Conservation (phyloP, 1,140 invertebrate species). For the Zaprionus kolodkinae region DNA sequence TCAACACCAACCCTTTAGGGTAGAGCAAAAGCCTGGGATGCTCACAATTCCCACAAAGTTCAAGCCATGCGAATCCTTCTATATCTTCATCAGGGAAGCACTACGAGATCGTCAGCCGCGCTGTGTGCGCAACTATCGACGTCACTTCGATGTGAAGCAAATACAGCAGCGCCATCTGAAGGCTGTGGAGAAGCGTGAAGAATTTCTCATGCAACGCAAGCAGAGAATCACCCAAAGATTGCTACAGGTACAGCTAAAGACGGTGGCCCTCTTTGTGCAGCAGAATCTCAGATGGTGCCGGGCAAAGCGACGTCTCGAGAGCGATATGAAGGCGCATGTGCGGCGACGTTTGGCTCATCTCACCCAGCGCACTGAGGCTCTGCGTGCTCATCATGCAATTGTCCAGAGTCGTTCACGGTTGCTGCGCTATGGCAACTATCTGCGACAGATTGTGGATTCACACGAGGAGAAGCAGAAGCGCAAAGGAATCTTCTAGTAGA, state of each 20-base stretch:
- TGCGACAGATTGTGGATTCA: slow-evolving; percentile 25
- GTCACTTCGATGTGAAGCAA: background rate
- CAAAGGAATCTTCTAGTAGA: slow-evolving; percentile 29
- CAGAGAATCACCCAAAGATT: background rate
- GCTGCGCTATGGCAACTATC: slow-evolving; percentile 31
- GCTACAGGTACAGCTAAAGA: slow-evolving; percentile 14
- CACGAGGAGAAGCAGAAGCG: slow-evolving; percentile 31
- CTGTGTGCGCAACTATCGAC: slow-evolving; percentile 9
- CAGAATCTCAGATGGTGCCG: background rate
- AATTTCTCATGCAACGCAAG: slow-evolving; percentile 11
- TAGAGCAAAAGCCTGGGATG: background rate
- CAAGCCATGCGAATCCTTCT: slow-evolving; percentile 23
- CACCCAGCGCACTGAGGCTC: background rate
- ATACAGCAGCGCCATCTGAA: slow-evolving; percentile 5
- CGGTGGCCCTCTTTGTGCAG: background rate
- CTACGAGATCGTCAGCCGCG: slow-evolving; percentile 3
- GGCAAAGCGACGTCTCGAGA: background rate
- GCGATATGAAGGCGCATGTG: slow-evolving; percentile 53
- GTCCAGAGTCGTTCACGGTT: slow-evolving; percentile 32
- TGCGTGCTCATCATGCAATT: slow-evolving; percentile 30
- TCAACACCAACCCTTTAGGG: background rate
- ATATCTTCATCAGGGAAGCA: slow-evolving; percentile 36
- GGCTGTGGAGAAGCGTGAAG: slow-evolving; percentile 17
- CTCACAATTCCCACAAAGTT: background rate
- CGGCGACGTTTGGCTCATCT: background rate